These are phyloP conservation scores for Geotrupes spiniger DNA, from an alignment of 2,888 invertebrate species.

Conservation along the genomic window DNA sequence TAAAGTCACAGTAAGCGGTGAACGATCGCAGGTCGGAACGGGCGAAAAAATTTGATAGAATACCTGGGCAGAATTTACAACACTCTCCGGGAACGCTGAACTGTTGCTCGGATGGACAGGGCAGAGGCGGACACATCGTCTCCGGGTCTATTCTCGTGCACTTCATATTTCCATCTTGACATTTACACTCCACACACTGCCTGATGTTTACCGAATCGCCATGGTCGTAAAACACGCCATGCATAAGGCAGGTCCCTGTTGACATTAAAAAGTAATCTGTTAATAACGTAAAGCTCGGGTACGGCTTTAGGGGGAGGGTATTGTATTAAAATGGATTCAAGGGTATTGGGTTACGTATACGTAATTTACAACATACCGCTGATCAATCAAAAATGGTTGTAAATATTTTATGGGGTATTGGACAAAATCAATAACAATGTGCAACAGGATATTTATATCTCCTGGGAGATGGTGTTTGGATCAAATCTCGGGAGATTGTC, in stretches of 20 bases:
- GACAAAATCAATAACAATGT: too few relatives aligned
- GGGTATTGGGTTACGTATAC: not conserved
- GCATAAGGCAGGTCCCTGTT: constrained; percentile 44
- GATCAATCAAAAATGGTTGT: not conserved
- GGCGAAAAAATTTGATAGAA: not conserved
- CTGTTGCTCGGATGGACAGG: constrained; percentile 74
- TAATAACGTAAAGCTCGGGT: not conserved
- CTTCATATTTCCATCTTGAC: constrained; percentile 78
- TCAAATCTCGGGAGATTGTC: too few relatives aligned
- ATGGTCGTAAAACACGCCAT: constrained; percentile 65
- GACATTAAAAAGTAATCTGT: constrained; percentile 19
- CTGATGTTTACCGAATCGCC: constrained; percentile 71
- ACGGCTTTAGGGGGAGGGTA: not conserved
- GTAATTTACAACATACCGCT: constrained; percentile 7
- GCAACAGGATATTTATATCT: too few relatives aligned
- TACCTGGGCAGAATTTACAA: constrained; percentile 88
- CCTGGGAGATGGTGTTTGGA: too few relatives aligned
- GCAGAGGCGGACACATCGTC: constrained; percentile 71
- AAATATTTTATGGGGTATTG: not conserved
- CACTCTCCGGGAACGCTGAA: constrained; percentile 82
- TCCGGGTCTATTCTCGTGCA: constrained; percentile 72
- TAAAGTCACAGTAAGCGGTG: not conserved
- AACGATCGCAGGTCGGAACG: not conserved
- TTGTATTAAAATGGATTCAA: too few relatives aligned
- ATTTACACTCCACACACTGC: constrained; percentile 79